phyloP scores from a whole-genome alignment of 2,797 vertebrate genomes.

The Staurois parvus region DNA sequence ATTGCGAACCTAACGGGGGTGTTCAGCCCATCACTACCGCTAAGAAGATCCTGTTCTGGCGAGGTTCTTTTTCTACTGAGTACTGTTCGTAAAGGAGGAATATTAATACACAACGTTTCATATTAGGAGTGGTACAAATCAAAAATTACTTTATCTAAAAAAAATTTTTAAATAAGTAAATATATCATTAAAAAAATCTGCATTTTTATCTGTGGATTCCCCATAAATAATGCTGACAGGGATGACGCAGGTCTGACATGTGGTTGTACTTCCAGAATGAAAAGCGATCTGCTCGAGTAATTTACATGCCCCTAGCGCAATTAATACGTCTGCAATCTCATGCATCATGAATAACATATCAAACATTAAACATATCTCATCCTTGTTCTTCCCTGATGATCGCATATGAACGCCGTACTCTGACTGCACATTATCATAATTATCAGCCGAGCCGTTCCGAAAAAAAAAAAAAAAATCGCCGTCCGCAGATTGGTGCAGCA shows the following conservation, averaged over 20 bases:
- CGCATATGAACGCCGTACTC: not conserved
- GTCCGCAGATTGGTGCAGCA: not conserved
- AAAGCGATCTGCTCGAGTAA: not conserved
- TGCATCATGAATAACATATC: conserved; percentile 5
- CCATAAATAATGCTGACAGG: too few species aligned
- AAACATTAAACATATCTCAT: not conserved
- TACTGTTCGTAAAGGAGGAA: too few species aligned
- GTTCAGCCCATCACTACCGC: too few species aligned
- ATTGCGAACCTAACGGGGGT: too few species aligned
- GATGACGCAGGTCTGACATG: not conserved
- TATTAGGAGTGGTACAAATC: too few species aligned
- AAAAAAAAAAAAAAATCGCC: not conserved
- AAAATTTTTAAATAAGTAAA: too few species aligned
- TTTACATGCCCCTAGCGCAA: conserved; percentile 3
- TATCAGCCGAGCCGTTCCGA: not conserved
- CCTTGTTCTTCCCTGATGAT: not conserved
- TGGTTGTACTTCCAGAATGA: not conserved
- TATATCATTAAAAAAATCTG: too few species aligned
- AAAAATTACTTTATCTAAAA: too few species aligned
- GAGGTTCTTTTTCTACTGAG: too few species aligned
- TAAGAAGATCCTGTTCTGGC: too few species aligned
- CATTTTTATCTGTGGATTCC: too few species aligned
- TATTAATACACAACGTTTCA: too few species aligned
- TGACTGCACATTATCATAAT: not conserved
- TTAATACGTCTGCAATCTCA: conserved; percentile 6